Evolutionary conservation across 2,113 vertebrate species (phyloP), one percentile per base, ranked within the genome.

Genomic region (Scomber japonicus): DNA sequence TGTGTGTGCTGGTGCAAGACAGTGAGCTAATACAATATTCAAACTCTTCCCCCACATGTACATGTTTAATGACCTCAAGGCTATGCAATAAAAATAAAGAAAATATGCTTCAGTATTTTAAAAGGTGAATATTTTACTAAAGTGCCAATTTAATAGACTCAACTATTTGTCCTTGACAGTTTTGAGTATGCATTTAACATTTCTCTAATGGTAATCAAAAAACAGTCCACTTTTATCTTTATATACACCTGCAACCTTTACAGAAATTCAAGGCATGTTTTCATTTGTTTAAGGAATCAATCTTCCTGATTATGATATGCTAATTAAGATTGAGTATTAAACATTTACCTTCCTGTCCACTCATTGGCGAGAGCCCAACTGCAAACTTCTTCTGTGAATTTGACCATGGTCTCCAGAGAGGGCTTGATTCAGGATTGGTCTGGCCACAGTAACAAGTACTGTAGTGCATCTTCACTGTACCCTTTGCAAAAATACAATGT

Each of bases 81-180:
- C 70, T 82, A 81, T 86, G 86, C 78, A 85, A 76, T 70, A 57
- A 75, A 64, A 59, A 49, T 50, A 24, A 71, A 60, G 16, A 74
- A 51, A 77, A 17, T 46, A 40, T 66, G 27, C 40, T 21, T 62
- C n/a, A 49, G n/a, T 62, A 62, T 30, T 55, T 54, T 21, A 4
- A 66, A 21, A 71, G 12, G 66, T 21, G 35, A 40, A 54, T 60
- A 30, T 74, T 84, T 71, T 55, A 57, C n/a, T 55, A 12, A 78
- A 73, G 64, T 67, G 59, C 10, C 49, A 11, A 71, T 82, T 71
- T 30, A 10, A 74, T 75, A 54, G 40, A 63, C 35, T 19, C 51
- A 31, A 49, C 11, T 45, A 46, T 48, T 53, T 19, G 0, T 30
- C n/a, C 19, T 30, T 53, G n/a, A 76, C 40, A 50, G 61, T 63